Evolutionary conservation across 1,140 invertebrate species (phyloP), one percentile per base, ranked within the genome.

Genomic region (Philopotamus ludificatus): DNA sequence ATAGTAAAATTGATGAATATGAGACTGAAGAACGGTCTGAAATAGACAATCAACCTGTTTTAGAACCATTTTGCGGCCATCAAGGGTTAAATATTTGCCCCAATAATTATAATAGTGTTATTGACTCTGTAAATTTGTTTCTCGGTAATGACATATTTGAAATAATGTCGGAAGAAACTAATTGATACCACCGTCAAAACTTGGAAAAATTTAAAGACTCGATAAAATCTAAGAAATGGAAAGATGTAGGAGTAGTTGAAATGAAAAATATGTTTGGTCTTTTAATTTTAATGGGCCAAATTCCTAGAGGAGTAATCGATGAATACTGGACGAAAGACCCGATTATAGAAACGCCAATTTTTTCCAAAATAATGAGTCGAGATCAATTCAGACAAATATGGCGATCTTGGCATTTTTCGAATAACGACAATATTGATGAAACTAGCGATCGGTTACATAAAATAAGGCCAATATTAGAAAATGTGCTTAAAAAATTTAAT

Each of bases 401-500:
- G 34, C 34, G n/a, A 39, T 8, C 34, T 8, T 39, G 34, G 34
- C 34, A 39, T 39, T 39, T 39, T 39, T 39, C 34, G 34, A n/a
- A 39, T n/a, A 39, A 39, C n/a, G 34, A 39, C 8, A 39, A 39
- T n/a, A 39, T 39, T 8, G 34, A 8, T n/a, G 34, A n/a, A 8
- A n/a, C 8, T 39, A n/a, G n/a, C n/a, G n/a, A n/a, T n/a, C n/a
- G n/a, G n/a, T n/a, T n/a, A n/a, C n/a, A n/a, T n/a, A 68, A 68
- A 51, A 50, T 68, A 21, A 18, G 63, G 15, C 67, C 23, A 2
- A 63, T 69, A 15, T 15, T 69, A 45, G n/a, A n/a, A 28, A 67
- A 66, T 65, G 51, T 66, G 53, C 20, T 16, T 41, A 10, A 54
- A 22, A 69, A 69, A 57, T 68, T 67, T 42, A 12, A 60, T 44